Conservation (phyloP, 2,113 vertebrate genomes). For the Myotis yumanensis region DNA sequence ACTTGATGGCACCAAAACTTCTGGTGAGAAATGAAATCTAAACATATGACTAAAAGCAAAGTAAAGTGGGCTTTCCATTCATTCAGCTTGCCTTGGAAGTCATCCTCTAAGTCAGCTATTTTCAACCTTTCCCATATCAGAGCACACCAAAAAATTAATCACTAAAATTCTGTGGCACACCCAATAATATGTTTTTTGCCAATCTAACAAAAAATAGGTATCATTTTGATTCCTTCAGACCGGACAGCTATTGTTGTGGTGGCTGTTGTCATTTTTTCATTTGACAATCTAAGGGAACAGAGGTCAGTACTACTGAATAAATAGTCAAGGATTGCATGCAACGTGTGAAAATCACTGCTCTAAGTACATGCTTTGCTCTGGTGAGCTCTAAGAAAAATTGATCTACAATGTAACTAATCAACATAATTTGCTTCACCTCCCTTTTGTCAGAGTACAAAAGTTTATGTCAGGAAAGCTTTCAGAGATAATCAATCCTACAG, state of each 20-base stretch:
- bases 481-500: constrained; percentile 74
- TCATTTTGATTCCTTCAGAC: neutral
- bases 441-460: constrained; percentile 75
- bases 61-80: neutral
- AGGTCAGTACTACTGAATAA: neutral
- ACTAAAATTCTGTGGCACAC: neutral
- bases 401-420: constrained; percentile 69
- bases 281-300: neutral
- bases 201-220: neutral
- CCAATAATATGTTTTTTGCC: neutral
- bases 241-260: neutral
- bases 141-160: neutral
- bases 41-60: constrained; percentile 56
- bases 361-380: neutral
- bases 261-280: neutral
- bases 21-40: constrained; percentile 29
- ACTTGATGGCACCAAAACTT: constrained; percentile 51
- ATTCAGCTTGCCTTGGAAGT: neutral
- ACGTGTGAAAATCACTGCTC: neutral
- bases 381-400: constrained; percentile 47
- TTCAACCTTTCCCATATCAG: neutral
- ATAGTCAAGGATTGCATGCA: neutral
- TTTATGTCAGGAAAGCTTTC: constrained; percentile 76
- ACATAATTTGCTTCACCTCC: constrained; percentile 61
- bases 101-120: neutral